phyloP scores from a whole-genome alignment of 2,888 invertebrate species.

The Agrilus biguttatus region DNA sequence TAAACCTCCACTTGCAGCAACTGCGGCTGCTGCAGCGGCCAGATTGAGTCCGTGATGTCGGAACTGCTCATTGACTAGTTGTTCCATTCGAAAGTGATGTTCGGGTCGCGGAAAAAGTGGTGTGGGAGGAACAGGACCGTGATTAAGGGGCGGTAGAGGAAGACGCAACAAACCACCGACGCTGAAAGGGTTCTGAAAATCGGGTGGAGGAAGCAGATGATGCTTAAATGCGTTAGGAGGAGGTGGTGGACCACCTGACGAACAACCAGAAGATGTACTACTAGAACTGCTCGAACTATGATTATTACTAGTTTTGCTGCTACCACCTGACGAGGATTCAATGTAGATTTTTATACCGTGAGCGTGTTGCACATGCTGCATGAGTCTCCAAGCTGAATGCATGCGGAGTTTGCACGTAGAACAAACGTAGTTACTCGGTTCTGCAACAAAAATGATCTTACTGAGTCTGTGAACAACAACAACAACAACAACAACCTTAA shows the following conservation, averaged over 20 bases:
- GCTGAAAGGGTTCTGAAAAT: conserved; percentile 62
- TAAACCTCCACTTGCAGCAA: conserved; percentile 45
- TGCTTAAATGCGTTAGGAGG: conserved; percentile 51
- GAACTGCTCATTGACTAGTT: conserved; percentile 69
- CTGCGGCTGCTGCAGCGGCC: conserved; percentile 60
- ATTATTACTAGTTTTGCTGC: conserved; percentile 27
- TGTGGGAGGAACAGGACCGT: conserved; percentile 55
- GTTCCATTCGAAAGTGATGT: conserved; percentile 73
- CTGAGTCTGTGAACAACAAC: too few relatives aligned
- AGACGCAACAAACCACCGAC: conserved; percentile 57
- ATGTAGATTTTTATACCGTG: conserved; percentile 91
- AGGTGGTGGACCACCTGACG: conserved; percentile 36
- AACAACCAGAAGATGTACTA: conserved; percentile 34
- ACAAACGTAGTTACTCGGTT: conserved; percentile 89
- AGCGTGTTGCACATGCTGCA: conserved; percentile 88
- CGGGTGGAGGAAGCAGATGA: conserved; percentile 55
- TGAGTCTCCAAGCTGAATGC: conserved; percentile 87
- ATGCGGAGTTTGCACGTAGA: conserved; percentile 85
- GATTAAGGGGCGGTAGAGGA: conserved; percentile 57
- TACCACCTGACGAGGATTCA: conserved; percentile 37
- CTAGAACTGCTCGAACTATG: conserved; percentile 41
- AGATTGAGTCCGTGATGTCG: conserved; percentile 64
- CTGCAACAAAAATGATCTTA: conserved; percentile 42
- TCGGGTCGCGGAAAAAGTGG: conserved; percentile 66
- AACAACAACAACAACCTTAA: too few relatives aligned